Evolutionary conservation across 2,797 vertebrate genomes (phyloP).

Genomic region (Heliangelus exortis): DNA sequence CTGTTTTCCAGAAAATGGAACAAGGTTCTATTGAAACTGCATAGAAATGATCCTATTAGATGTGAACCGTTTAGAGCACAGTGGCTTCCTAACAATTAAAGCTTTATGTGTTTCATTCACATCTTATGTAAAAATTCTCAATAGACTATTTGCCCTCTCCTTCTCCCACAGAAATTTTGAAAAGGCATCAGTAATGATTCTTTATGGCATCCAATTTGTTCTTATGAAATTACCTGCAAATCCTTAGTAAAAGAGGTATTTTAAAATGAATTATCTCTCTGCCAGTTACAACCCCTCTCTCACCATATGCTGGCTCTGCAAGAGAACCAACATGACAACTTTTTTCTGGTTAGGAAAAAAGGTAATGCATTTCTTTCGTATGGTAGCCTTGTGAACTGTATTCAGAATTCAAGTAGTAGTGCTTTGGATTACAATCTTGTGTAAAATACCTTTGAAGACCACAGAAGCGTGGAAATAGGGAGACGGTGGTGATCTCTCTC

Average conservation of each 20-base stretch:
- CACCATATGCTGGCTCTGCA: background rate
- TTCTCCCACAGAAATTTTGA: constrained; percentile 42
- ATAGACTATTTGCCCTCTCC: constrained; percentile 44
- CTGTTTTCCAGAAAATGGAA: constrained; percentile 29
- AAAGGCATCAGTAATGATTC: constrained; percentile 48
- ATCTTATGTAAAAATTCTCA: constrained; percentile 67
- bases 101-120: constrained; percentile 60
- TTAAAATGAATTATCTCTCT: constrained; percentile 42
- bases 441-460: constrained; percentile 7
- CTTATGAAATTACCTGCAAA: constrained; percentile 60
- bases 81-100: constrained; percentile 65
- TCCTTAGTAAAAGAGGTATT: constrained; percentile 44
- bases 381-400: background rate
- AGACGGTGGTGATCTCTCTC: constrained; percentile 43
- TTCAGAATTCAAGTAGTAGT: background rate
- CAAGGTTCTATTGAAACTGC: constrained; percentile 24
- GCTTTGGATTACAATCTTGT: background rate
- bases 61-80: constrained; percentile 40
- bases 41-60: constrained; percentile 64
- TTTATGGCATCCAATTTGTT: constrained; percentile 61
- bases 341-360: background rate
- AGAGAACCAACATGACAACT: constrained; percentile 3
- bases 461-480: constrained; percentile 29
- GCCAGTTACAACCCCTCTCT: background rate
- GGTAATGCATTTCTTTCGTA: background rate